Base-by-base conservation (phyloP, 2,888 invertebrate genomes). In the Amphiduros pacificus region DNA sequence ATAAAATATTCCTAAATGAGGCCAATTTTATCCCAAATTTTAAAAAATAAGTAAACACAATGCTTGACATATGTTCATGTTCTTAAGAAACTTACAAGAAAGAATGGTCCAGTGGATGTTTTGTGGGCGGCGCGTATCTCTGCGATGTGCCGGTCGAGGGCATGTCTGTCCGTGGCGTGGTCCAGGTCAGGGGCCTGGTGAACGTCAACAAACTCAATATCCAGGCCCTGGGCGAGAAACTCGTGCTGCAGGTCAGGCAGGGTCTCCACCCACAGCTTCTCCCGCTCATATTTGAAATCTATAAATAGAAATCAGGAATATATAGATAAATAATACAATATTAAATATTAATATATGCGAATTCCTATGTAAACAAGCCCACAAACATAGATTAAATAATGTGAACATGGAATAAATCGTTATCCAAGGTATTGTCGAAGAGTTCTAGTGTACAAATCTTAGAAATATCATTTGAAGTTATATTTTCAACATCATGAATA, bases 231-330 rank as follows among this genome's bases (percentile, higher is more conserved):
- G n/a, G n/a, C 9, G 14, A 48, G 58, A n/a, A 51, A 17, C 26
- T 40, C 32, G 14, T 50, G 14, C 26, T 51, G 31, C 36, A 58
- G 32, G 27, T 51, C 58, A 31, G 28, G 31, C 26, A 58, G 50
- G 14, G 49, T 29, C 27, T 58, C 58, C 24, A 24, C 24, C 58
- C 58, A 58, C 36, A 58, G n/a, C 58, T 58, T 58, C 26, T 44
- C 24, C 3, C 50, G 36, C 51, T 58, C 58, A 26, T 31, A 50
- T 29, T 51, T 36, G n/a, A 58, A 44, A 27, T 58, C 58, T 58
- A 27, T 3, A 49, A 48, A 22, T 28, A 56, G 11, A 55, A 31
- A 36, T 2, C 28, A 5, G 17, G 9, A 49, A 20, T 20, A 9
- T 49, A 17, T 14, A 17, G 49, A 14, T 22, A 49, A 20, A 49